phyloP scores from a whole-genome alignment of 1,140 invertebrate species.

The Colletes latitarsis region DNA sequence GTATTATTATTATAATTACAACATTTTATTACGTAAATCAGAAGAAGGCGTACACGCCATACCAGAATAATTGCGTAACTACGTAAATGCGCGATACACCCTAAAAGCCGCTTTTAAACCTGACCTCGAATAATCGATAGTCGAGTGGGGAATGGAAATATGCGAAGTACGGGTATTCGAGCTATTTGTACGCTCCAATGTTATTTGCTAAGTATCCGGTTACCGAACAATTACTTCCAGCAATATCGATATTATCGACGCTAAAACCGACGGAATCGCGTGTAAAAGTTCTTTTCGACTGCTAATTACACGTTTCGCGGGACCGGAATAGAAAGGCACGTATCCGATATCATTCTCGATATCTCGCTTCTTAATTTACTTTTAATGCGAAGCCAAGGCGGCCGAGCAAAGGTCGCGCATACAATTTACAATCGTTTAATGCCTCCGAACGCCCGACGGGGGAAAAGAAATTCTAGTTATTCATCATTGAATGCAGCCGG shows the following conservation, averaged over 20 bases:
- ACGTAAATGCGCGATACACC: too few species aligned
- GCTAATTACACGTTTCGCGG: constrained; percentile 24
- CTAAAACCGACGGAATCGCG: neutral
- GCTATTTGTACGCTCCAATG: neutral
- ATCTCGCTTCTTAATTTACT: constrained; percentile 46
- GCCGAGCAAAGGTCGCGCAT: constrained; percentile 43
- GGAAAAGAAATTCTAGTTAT: constrained; percentile 26
- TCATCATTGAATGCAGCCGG: constrained; percentile 28
- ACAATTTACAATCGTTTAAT: constrained; percentile 50
- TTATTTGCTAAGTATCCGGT: neutral
- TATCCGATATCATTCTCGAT: constrained; percentile 27
- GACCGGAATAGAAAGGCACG: constrained; percentile 28
- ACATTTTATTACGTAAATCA: too few species aligned
- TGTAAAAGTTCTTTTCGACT: neutral
- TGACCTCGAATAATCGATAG: neutral
- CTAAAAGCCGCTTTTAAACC: too few species aligned
- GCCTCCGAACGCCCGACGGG: constrained; percentile 9
- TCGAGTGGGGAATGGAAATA: too few species aligned
- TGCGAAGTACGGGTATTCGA: neutral
- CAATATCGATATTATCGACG: neutral
- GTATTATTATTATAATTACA: too few species aligned
- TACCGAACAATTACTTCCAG: neutral
- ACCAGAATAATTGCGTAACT: too few species aligned
- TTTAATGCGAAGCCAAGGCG: constrained; percentile 34
- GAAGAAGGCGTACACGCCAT: too few species aligned